Base-by-base conservation (phyloP, 2,113 vertebrate species). In the Zosterops hypoxanthus region DNA sequence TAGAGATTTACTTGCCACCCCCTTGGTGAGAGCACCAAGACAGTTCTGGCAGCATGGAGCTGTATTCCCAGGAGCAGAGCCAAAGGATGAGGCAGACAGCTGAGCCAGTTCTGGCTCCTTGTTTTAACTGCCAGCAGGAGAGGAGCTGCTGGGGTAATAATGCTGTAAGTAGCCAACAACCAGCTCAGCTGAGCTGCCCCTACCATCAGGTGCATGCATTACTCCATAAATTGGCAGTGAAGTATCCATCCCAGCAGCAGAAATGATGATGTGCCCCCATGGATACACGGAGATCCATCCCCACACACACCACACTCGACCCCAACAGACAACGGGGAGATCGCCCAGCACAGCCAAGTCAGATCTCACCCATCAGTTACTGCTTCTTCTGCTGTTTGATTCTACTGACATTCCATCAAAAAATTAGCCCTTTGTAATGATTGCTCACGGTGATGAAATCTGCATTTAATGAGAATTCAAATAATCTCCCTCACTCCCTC, bases 261-360 rank as follows among this genome's bases (percentile, higher is more conserved):
- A 10, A 63, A 56, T 44, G 19, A 21, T 31, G 44, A 42, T 31
- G 69, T 31, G 15, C 39, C 61, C 29, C 53, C 55, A 25, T 55
- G 57, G 86, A 75, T 14, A 36, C 63, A 33, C 0, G 0, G 56
- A 77, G 25, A 64, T 36, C 31, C 71, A 46, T 14, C 60, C 36
- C 23, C 0, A 2, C 1, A 25, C 1, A 0, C 53, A 5, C 53
- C 4, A 0, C 39, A 5, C 63, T 36, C 55, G 42, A 13, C 34
- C 56, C 64, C 0, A 1, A 11, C 42, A 56, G 14, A 13, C 22
- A 34, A 19, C 1, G 0, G 22, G 34, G 49, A 63, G 8, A 33
- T 50, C 1, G 0, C 50, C n/a, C 75, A 31, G 56, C 17, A 1
- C 3, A 2, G 3, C 5, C 7, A 10, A 42, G 17, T 26, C 76